A percentile compares a stretch with the other conserved stretches of the same genome.
These are phyloP conservation scores for Cantharis rustica DNA, from an alignment of 2,888 invertebrate species.

Conservation along the genomic window DNA sequence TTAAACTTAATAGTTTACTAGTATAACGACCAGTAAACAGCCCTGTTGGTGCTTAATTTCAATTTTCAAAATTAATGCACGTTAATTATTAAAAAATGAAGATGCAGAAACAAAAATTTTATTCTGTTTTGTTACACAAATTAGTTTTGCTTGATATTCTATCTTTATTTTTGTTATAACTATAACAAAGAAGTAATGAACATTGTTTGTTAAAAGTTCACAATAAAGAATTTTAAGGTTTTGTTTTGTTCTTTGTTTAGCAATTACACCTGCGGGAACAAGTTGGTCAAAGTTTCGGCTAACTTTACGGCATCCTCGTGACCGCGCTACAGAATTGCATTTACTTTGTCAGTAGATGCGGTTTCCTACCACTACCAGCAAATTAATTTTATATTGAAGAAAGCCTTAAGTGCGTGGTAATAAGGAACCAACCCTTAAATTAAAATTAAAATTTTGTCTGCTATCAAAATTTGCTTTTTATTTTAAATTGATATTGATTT, in stretches of 20 bases:
- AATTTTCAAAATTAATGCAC: not conserved
- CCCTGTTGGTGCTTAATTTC: not conserved
- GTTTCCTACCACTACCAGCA: slow-evolving; percentile 6
- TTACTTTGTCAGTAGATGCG: not conserved
- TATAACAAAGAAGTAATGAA: not conserved
- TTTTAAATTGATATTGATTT: not conserved
- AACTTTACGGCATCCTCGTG: slow-evolving; percentile 11
- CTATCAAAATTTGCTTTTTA: not conserved
- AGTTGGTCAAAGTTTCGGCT: slow-evolving; percentile 14
- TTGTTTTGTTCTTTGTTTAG: slow-evolving; percentile 21
- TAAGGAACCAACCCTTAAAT: not conserved
- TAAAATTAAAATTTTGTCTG: not conserved
- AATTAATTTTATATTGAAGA: slow-evolving; percentile 19
- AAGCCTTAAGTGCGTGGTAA: not conserved
- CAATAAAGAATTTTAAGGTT: slow-evolving; percentile 10
- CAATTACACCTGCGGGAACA: slow-evolving; percentile 23
- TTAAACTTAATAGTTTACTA: not conserved
- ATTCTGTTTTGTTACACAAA: not conserved
- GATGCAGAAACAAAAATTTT: not conserved
- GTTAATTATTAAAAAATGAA: not conserved
- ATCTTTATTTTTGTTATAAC: not conserved
- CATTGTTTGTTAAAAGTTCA: slow-evolving; percentile 13
- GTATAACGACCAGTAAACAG: not conserved
- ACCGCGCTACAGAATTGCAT: slow-evolving; percentile 8
- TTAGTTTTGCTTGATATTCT: not conserved